Evolutionary conservation across 2,888 invertebrate genomes (phyloP), one percentile per base, ranked within the genome.

Genomic region (Stenchaetothrips biformis): DNA sequence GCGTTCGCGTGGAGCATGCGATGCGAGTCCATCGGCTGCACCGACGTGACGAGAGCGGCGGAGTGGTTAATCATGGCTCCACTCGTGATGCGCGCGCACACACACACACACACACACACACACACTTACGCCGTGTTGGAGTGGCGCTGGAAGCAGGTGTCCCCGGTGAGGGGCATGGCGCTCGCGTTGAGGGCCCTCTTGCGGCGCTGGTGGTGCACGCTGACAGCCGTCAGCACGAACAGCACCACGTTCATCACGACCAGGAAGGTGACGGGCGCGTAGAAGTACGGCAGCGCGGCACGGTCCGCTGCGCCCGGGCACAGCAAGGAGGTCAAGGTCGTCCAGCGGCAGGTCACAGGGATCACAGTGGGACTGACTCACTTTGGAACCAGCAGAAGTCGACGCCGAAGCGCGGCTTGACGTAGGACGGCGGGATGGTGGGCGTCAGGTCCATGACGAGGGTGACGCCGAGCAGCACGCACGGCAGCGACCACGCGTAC

Each of bases 331-430:
- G 37, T 37, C 37, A 37, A 37, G 37, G 37, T 37, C 37, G 37
- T 37, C 37, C 37, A 37, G 37, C 2, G 37, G 4, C 1, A 37
- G 1, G 37, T 37, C 37, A 37, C 37, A 37, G 37, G 4, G 37
- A 4, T 37, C 37, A 37, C 37, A 37, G 2, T n/a, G n/a, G n/a
- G n/a, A n/a, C n/a, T n/a, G n/a, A 87, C 91, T 89, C 86, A 91
- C 91, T 89, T 85, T 89, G 87, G 82, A 91, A 91, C 90, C 90
- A 91, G 84, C 91, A 91, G 67, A 89, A 89, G 79, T 88, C 88
- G 8, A 88, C 88, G 27, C 90, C 90, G 82, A 91, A 90, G 83
- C 89, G 88, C 0, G 90, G 90, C 84, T 90, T 91, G 25, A 90
- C 87, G 83, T 90, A 90, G 0, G 89, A 89, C 84, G 88, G 88